Conservation (phyloP, 2,797 vertebrate genomes). For the Acrocephalus scirpaceus region DNA sequence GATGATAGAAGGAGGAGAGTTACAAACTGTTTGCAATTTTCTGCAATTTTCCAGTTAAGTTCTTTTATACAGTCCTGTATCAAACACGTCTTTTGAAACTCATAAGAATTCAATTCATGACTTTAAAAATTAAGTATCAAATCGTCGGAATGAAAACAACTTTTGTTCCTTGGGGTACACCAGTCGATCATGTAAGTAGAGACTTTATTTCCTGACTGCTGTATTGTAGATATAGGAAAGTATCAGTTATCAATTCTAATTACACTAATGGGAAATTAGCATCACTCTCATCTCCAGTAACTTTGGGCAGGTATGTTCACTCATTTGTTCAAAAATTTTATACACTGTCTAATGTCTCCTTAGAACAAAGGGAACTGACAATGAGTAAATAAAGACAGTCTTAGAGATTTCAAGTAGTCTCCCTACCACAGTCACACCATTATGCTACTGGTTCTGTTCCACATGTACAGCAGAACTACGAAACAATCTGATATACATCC, state of each 20-base stretch:
- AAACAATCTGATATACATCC: not conserved
- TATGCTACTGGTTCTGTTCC: not conserved
- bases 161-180: not conserved
- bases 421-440: not conserved
- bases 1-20: not conserved
- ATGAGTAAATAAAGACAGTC: not conserved
- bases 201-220: conserved; percentile 55
- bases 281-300: conserved; percentile 24
- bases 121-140: not conserved
- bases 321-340: conserved; percentile 54
- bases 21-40: not conserved
- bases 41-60: not conserved
- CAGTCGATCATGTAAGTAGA: conserved; percentile 46
- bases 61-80: not conserved
- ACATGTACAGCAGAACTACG: not conserved
- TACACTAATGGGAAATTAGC: conserved; percentile 66
- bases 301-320: not conserved
- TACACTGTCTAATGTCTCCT: not conserved
- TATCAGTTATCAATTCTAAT: conserved; percentile 78
- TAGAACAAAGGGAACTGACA: not conserved
- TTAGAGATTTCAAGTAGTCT: not conserved
- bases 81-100: not conserved
- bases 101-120: not conserved
- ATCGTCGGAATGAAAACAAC: conserved; percentile 8
- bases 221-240: conserved; percentile 20